Conservation (phyloP, 2,888 invertebrate species). For the Panzeria rudis region DNA sequence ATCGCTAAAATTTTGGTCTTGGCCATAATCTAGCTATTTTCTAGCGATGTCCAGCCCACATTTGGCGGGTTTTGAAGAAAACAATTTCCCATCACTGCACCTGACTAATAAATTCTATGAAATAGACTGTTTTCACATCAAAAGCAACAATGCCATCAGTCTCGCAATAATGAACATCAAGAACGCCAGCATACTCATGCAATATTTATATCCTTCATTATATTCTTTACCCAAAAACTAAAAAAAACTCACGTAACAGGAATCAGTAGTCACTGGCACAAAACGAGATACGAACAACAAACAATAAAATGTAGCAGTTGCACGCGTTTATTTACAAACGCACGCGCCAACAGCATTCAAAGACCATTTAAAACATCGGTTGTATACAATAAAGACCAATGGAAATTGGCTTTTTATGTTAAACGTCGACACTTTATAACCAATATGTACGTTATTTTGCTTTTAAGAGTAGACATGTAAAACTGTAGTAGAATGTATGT, state of each 20-base stretch:
- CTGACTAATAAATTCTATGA: no score
- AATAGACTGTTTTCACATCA: no score
- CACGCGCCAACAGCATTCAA: constrained; percentile 20
- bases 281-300: constrained; percentile 15
- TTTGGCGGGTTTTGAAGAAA: no score
- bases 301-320: constrained; percentile 32
- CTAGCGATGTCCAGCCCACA: no score
- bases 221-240: constrained; percentile 16
- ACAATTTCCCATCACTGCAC: no score
- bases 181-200: not conserved
- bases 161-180: constrained; percentile 27
- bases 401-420: constrained; percentile 71
- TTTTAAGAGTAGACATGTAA: constrained; percentile 13
- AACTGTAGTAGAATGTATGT: not conserved
- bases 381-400: constrained; percentile 59
- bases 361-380: constrained; percentile 63
- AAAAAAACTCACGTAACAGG: constrained; percentile 44
- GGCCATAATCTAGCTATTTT: no score
- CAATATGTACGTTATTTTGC: constrained; percentile 31
- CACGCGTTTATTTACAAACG: constrained; percentile 22
- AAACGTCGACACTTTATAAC: constrained; percentile 61
- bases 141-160: constrained; percentile 13
- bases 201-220: constrained; percentile 1
- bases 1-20: no score
- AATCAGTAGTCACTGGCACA: constrained; percentile 20